A percentile compares a stretch with the other conserved stretches of the same genome.
phyloP scores from a whole-genome alignment of 2,888 invertebrate species.

The Trissolcus brochymenae region DNA sequence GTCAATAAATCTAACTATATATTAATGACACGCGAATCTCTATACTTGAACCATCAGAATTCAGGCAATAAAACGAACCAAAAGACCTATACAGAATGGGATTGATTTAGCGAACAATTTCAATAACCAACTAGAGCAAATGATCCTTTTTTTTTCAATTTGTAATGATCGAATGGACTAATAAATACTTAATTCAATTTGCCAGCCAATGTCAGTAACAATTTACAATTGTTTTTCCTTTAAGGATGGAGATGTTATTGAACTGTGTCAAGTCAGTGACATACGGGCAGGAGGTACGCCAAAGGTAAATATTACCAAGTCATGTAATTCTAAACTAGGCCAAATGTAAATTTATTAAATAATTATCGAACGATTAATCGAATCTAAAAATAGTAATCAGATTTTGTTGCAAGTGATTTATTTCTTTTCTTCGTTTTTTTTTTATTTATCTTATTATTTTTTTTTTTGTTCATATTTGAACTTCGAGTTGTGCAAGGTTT shows the following conservation, averaged over 20 bases:
- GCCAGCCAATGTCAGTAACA: not conserved
- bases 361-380: slow-evolving; percentile 19
- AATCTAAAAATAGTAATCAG: not conserved
- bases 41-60: too few relatives aligned
- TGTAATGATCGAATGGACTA: not conserved
- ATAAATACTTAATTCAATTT: not conserved
- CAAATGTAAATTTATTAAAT: slow-evolving; percentile 20
- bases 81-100: too few relatives aligned
- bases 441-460: too few relatives aligned
- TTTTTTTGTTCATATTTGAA: too few relatives aligned
- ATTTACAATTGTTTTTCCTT: slow-evolving; percentile 55
- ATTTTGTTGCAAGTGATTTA: too few relatives aligned
- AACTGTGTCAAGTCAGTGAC: slow-evolving; percentile 98
- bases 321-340: slow-evolving; percentile 22
- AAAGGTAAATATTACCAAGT: slow-evolving; percentile 81
- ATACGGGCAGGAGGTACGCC: slow-evolving; percentile 95
- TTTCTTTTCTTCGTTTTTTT: too few relatives aligned
- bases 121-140: not conserved
- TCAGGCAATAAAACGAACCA: too few relatives aligned
- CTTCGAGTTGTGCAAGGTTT: too few relatives aligned
- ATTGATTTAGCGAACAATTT: not conserved
- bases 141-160: slow-evolving; percentile 1
- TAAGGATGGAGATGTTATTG: slow-evolving; percentile 98
- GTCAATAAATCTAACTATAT: too few relatives aligned
- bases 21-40: not conserved